A percentile compares a stretch with the other conserved stretches of the same genome.
These are phyloP conservation scores for Pelecanoides urinatrix DNA, from an alignment of 2,113 vertebrate species.

Conservation along the genomic window DNA sequence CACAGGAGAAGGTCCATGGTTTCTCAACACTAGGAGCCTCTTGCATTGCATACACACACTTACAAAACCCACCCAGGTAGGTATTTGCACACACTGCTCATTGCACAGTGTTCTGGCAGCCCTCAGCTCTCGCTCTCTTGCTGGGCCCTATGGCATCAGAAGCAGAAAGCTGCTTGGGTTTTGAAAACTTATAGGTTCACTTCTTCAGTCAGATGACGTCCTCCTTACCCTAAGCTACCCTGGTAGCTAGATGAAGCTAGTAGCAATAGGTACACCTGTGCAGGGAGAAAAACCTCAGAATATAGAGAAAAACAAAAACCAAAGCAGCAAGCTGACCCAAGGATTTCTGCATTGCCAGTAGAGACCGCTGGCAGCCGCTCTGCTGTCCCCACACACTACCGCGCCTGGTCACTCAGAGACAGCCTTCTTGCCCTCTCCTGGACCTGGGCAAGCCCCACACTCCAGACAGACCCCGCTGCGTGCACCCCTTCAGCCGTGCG, in stretches of 20 bases:
- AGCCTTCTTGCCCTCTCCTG: background rate
- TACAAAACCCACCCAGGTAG: background rate
- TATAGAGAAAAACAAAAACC: background rate
- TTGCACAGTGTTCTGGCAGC: background rate
- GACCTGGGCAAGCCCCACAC: background rate
- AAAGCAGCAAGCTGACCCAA: background rate
- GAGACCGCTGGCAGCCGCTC: background rate
- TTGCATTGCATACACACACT: background rate
- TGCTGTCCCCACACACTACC: background rate
- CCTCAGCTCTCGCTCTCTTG: background rate
- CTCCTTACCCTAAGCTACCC: background rate
- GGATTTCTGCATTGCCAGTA: no score
- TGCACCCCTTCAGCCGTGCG: no score
- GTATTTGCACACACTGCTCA: accelerated
- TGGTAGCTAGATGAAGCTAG: background rate
- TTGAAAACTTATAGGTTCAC: background rate
- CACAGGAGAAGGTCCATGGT: accelerated
- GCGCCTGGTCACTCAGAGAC: background rate
- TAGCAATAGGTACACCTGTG: background rate
- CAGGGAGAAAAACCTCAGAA: background rate
- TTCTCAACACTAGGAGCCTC: background rate
- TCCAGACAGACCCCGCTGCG: accelerated
- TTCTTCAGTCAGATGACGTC: background rate
- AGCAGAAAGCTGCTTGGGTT: background rate
- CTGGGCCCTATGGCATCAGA: background rate